phyloP scores from a whole-genome alignment of 2,888 invertebrate genomes.

The Himalopsyche anomala region DNA sequence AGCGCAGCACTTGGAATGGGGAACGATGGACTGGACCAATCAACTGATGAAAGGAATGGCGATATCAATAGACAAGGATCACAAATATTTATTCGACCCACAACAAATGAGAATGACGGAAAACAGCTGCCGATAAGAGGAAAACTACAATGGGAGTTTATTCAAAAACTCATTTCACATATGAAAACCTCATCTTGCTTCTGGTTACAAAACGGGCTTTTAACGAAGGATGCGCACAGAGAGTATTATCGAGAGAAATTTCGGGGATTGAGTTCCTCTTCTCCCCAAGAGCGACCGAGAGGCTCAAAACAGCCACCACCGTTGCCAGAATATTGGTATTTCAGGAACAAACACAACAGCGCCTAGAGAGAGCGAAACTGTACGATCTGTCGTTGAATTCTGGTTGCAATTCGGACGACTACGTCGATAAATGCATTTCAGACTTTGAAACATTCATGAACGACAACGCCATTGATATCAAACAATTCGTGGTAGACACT shows the following conservation, averaged over 20 bases:
- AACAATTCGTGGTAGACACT: slow-evolving; percentile 47
- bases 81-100: background rate
- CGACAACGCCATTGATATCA: slow-evolving; percentile 41
- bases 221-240: slow-evolving; percentile 50
- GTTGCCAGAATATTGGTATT: slow-evolving; percentile 65
- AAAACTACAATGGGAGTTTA: background rate
- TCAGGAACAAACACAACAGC: slow-evolving; percentile 50
- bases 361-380: slow-evolving; percentile 53
- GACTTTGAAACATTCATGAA: slow-evolving; percentile 9
- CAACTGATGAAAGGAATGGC: slow-evolving; percentile 42
- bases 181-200: slow-evolving; percentile 37
- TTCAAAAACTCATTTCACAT: background rate
- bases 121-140: background rate
- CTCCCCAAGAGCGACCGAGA: background rate
- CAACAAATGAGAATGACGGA: background rate
- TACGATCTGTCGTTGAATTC: background rate
- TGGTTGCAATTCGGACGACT: too few relatives aligned
- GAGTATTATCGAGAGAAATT: slow-evolving; percentile 46
- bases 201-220: slow-evolving; percentile 52
- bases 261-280: slow-evolving; percentile 43
- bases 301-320: slow-evolving; percentile 56
- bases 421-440: background rate
- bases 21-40: slow-evolving; percentile 45
- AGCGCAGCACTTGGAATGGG: slow-evolving; percentile 51
- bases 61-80: slow-evolving; percentile 47